Base-by-base conservation (phyloP, 1,140 invertebrate genomes). In the Lethrus apterus region DNA sequence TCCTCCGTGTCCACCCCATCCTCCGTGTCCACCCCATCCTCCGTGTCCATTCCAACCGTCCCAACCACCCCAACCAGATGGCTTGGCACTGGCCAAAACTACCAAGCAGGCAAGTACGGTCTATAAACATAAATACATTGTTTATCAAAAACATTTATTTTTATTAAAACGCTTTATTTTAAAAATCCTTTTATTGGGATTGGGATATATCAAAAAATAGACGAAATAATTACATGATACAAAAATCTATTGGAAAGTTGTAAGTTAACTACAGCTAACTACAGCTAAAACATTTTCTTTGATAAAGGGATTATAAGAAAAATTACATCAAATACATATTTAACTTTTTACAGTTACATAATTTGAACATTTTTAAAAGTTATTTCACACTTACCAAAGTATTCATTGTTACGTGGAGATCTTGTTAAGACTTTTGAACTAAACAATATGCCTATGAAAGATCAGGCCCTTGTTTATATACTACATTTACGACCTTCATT, bases 311-410 rank as follows among this genome's bases (percentile, higher is more conserved):
- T n/a, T n/a, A n/a, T n/a, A n/a, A n/a, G n/a, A n/a, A n/a, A n/a
- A n/a, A n/a, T n/a, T n/a, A n/a, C n/a, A n/a, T n/a, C n/a, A n/a
- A n/a, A n/a, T n/a, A n/a, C n/a, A n/a, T n/a, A n/a, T n/a, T n/a
- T n/a, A n/a, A n/a, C n/a, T n/a, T n/a, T n/a, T n/a, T n/a, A n/a
- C n/a, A n/a, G n/a, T n/a, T n/a, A n/a, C n/a, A n/a, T n/a, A n/a
- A n/a, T n/a, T n/a, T n/a, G n/a, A n/a, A n/a, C n/a, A n/a, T n/a
- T n/a, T n/a, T n/a, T n/a, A n/a, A n/a, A n/a, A n/a, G n/a, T n/a
- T n/a, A n/a, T n/a, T n/a, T n/a, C n/a, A 18, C 29, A 40, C 47
- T 50, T 45, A 53, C 51, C 29, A 53, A 53, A 21, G 51, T 34
- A 31, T 53, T 53, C 51, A 53, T 47, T n/a, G 35, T 48, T 42